These are phyloP conservation scores for Tetheella fluctuosa DNA, from an alignment of 2,888 invertebrate genomes.

Conservation along the genomic window DNA sequence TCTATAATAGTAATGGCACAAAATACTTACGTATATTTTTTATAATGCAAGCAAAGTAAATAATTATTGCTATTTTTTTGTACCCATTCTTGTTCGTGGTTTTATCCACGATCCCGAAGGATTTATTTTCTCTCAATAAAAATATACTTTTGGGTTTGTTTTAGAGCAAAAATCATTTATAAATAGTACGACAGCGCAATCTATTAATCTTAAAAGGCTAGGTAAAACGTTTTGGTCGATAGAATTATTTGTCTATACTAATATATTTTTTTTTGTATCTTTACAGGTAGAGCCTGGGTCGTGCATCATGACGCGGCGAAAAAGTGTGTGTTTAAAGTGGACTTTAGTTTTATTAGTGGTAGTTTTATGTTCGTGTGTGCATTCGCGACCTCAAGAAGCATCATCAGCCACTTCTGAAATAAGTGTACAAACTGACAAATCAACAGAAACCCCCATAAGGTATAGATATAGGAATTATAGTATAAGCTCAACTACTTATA, in stretches of 20 bases:
- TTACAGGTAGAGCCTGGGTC: conserved; percentile 69
- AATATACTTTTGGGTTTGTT: too few relatives aligned
- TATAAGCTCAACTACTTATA: conserved; percentile 40
- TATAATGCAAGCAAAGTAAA: too few relatives aligned
- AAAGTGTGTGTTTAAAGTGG: conserved; percentile 73
- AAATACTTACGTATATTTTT: too few relatives aligned
- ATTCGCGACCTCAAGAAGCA: conserved; percentile 69
- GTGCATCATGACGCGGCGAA: conserved; percentile 70
- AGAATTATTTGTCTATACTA: conserved; percentile 12
- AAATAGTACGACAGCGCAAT: too few relatives aligned
- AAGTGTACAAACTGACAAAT: conserved; percentile 51
- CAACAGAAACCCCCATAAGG: conserved; percentile 68
- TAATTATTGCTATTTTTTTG: too few relatives aligned
- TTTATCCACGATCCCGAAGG: too few relatives aligned
- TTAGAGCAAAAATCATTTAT: too few relatives aligned
- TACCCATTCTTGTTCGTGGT: too few relatives aligned
- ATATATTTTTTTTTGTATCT: conserved; percentile 43
- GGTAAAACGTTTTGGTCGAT: too few relatives aligned
- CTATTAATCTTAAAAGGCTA: too few relatives aligned
- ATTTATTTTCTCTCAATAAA: too few relatives aligned
- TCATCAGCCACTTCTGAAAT: conserved; percentile 35
- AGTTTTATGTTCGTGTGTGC: conserved; percentile 62
- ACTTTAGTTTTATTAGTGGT: conserved; percentile 75
- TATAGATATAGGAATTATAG: conserved; percentile 62
- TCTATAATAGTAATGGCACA: too few relatives aligned